Evolutionary conservation across 1,140 invertebrate species (phyloP).

Genomic region (Bombus confusus): DNA sequence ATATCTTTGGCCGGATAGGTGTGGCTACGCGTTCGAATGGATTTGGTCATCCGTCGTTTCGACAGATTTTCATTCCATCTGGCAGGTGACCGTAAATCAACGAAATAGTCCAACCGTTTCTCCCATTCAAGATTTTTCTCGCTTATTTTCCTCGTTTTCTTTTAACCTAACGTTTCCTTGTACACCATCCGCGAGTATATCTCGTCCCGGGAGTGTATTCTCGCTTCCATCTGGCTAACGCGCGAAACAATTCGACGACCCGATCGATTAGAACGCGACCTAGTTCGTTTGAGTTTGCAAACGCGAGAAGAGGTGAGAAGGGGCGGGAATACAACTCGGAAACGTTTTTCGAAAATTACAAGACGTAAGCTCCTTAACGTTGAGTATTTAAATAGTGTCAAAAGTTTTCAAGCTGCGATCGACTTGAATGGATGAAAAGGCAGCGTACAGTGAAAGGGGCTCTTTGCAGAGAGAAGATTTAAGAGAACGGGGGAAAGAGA

Average conservation of each 20-base stretch:
- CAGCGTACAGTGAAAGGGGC: conserved; percentile 11
- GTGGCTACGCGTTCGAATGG: conserved; percentile 23
- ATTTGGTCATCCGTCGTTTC: conserved; percentile 45
- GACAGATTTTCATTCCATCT: conserved; percentile 49
- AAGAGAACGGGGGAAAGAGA: conserved; percentile 3
- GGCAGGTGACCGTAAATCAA: conserved; percentile 43
- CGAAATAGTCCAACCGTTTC: conserved; percentile 32
- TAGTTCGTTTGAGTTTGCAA: not conserved
- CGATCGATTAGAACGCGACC: conserved; percentile 23
- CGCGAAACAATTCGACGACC: conserved; percentile 16
- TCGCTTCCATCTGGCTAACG: not conserved
- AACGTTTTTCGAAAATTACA: conserved; percentile 32
- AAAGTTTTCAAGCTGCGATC: conserved; percentile 44
- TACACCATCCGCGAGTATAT: not conserved
- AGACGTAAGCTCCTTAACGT: conserved; percentile 45
- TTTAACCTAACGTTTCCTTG: not conserved
- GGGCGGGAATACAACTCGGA: not conserved
- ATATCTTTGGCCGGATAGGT: conserved; percentile 32
- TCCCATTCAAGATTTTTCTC: not conserved
- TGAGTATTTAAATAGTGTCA: conserved; percentile 49
- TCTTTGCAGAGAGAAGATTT: conserved; percentile 14
- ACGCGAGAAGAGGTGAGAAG: too few species aligned
- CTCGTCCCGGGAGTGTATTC: too few species aligned
- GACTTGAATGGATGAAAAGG: conserved; percentile 39
- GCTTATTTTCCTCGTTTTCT: not conserved